Evolutionary conservation across 2,888 invertebrate species (phyloP), one percentile per base, ranked within the genome.

Genomic region (Pachliopta kotzebuea): DNA sequence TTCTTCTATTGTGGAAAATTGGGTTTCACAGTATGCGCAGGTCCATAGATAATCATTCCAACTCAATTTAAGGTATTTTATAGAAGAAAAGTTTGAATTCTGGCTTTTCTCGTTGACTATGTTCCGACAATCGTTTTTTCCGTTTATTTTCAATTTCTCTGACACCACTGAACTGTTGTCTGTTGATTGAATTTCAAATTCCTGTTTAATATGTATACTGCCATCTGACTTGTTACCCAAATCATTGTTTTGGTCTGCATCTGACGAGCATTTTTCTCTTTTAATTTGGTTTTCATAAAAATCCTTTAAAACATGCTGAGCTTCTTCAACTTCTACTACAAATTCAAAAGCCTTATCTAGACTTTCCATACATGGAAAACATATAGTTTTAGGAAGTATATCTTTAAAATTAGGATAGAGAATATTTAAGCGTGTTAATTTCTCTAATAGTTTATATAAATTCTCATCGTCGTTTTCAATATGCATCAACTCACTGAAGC

Each of bases 11-110:
- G 69, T 77, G 0, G 77, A 69, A 62, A 87, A 88, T 59, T 80
- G 72, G 0, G 82, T 82, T 26, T 79, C 85, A 61, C 89, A 89
- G 54, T 75, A 79, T 0, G 79, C 75, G 71, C 89, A 89, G 0
- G 72, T 76, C 89, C 89, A 89, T 20, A 58, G 74, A 54, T 80
- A 89, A 52, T 85, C 80, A 37, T 76, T 72, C 88, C 88, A 89
- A 0, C 85, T 77, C 7, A 83, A 56, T 74, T 84, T 81, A 0
- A 81, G 64, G 54, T 82, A 79, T 1, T 81, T 74, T 37, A 82
- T 67, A 0, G 84, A 82, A 24, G 80, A 69, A 0, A 68, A 63
- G 26, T 79, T 77, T 7, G 76, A 64, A 62, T 62, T 71, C 20
- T 55, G 58, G 11, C 64, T 61, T 4, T 20, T 42, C 26, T 56